Conservation (phyloP, 1,140 invertebrate species). For the Amyelois transitella region DNA sequence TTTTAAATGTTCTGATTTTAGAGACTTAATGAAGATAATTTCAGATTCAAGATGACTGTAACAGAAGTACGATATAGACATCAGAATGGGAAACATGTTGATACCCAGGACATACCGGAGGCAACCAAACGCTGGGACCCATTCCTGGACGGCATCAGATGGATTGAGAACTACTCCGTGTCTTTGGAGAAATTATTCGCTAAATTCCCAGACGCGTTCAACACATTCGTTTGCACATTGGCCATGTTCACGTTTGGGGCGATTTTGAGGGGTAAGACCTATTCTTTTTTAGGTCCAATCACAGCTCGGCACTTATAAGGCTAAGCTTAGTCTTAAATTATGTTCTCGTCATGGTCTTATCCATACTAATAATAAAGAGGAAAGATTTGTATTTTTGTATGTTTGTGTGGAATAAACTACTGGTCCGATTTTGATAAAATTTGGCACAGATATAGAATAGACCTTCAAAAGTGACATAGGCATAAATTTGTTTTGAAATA, state of each 20-base stretch:
- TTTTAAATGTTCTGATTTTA: no score
- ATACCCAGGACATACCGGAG: background rate
- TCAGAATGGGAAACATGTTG: background rate
- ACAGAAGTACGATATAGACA: background rate
- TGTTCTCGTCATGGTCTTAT: no score
- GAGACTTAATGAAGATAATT: no score
- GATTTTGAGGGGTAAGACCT: conserved; percentile 76
- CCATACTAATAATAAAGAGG: no score
- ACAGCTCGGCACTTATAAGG: background rate
- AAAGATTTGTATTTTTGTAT: no score
- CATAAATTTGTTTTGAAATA: no score
- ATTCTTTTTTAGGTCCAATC: background rate
- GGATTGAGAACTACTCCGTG: conserved; percentile 74
- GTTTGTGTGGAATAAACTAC: no score
- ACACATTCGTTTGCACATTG: conserved; percentile 71
- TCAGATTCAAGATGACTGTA: background rate
- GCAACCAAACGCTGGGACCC: conserved; percentile 61
- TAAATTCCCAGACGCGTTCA: conserved; percentile 70
- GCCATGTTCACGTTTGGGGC: conserved; percentile 77
- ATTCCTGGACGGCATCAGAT: conserved; percentile 69
- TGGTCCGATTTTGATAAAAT: no score
- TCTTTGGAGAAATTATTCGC: conserved; percentile 73
- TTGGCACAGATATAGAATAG: no score
- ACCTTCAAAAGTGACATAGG: no score
- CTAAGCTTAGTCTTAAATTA: no score